Evolutionary conservation across 2,888 invertebrate genomes (phyloP), one percentile per base, ranked within the genome.

Genomic region (Erannis defoliaria): DNA sequence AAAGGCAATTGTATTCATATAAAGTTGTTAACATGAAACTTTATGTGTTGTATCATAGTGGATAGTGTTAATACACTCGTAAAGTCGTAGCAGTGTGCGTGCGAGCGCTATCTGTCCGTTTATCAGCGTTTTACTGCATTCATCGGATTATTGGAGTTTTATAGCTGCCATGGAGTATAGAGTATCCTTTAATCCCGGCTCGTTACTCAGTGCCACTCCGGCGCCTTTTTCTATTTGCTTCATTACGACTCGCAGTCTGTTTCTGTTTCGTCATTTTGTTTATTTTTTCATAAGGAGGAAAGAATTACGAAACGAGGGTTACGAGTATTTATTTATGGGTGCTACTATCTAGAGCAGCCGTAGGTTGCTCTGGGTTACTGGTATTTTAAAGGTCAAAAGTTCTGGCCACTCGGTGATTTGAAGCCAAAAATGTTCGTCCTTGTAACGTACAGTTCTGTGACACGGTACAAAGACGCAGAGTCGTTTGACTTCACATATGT

Each of bases 81-180:
- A 18, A 38, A 38, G 38, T 19, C 9, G 38, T 10, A 9, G 16
- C 1, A 18, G 38, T 38, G 38, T 38, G 38, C 38, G 42, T 42
- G 42, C 31, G 48, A 31, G 10, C 14, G n/a, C 18, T 58, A 16
- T 38, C 37, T 10, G 38, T 21, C 18, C 8, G 21, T 48, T 42
- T 59, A 54, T 58, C 54, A 26, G 31, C 42, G 23, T 45, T 48
- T 59, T 48, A 54, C 54, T 59, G 48, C 54, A 48, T 42, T 59
- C 48, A 48, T 38, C 19, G 59, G 48, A 48, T 59, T 54, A 53
- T 59, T 54, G 40, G 18, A 54, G 59, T 59, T 59, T 59, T 59
- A 59, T 48, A 31, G 31, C 33, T 19, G 23, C 48, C 42, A 46
- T 53, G 53, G 37, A 23, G 29, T n/a, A n/a, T n/a, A 8, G 38